These are phyloP conservation scores for Ailuropoda melanoleuca DNA, from an alignment of 2,113 vertebrate species.

Conservation along the genomic window DNA sequence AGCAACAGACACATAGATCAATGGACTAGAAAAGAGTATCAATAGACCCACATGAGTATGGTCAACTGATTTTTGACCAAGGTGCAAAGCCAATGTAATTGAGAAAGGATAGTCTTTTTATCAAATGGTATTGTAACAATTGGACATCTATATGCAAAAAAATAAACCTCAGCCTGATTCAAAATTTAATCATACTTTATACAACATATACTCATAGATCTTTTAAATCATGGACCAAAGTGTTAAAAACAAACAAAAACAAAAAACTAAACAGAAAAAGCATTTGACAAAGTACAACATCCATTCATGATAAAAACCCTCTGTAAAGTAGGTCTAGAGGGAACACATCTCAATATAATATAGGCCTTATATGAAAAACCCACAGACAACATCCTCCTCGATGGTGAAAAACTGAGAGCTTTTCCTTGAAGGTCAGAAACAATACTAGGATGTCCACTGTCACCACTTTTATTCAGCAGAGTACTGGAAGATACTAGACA, in stretches of 20 bases:
- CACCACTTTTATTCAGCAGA: neutral
- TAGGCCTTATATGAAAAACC: neutral
- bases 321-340: neutral
- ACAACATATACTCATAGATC: neutral
- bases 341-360: neutral
- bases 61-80: neutral
- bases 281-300: neutral
- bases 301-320: neutral
- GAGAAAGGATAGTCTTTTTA: neutral
- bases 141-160: neutral
- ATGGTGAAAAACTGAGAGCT: neutral
- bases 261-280: neutral
- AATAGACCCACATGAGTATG: neutral
- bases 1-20: neutral
- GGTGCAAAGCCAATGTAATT: neutral
- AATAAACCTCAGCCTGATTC: neutral
- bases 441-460: neutral
- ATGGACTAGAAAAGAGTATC: neutral
- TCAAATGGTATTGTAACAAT: neutral
- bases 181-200: conserved; percentile 19
- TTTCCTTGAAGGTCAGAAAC: neutral
- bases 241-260: neutral
- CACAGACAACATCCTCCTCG: neutral
- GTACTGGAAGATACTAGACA: neutral
- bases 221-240: neutral